Conservation (phyloP, 2,113 vertebrate genomes). For the Trachemys scripta region DNA sequence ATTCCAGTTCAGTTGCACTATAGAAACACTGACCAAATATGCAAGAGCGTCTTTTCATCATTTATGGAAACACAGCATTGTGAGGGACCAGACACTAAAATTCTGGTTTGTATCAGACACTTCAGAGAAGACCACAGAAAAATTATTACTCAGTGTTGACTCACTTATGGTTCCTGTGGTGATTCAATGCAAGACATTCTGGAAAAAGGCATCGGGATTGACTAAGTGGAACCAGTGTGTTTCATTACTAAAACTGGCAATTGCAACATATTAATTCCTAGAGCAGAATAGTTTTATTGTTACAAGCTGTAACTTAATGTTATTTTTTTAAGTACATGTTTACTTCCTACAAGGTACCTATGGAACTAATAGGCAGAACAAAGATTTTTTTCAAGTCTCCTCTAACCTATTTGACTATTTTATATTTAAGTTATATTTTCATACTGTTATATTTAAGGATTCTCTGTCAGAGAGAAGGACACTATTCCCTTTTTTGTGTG, state of each 20-base stretch:
- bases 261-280: constrained; percentile 80
- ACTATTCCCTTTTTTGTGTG: constrained; percentile 54
- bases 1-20: constrained; percentile 80
- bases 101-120: background rate
- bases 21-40: constrained; percentile 83
- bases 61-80: background rate
- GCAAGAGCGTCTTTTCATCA: constrained; percentile 74
- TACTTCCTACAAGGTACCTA: constrained; percentile 79
- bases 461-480: constrained; percentile 75
- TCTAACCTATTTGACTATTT: constrained; percentile 83
- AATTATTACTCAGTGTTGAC: background rate
- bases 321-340: constrained; percentile 82
- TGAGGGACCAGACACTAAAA: background rate
- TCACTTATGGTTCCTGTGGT: constrained; percentile 7
- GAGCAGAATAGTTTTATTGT: constrained; percentile 77
- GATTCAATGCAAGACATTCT: constrained; percentile 28
- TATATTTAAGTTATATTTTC: constrained; percentile 90
- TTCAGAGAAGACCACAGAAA: constrained; percentile 43
- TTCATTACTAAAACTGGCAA: constrained; percentile 80
- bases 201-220: constrained; percentile 52
- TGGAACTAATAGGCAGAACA: constrained; percentile 80
- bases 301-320: constrained; percentile 80
- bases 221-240: constrained; percentile 65
- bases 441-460: constrained; percentile 85
- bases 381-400: constrained; percentile 82